Evolutionary conservation across 2,888 invertebrate genomes (phyloP).

Genomic region (Ophraella communa): DNA sequence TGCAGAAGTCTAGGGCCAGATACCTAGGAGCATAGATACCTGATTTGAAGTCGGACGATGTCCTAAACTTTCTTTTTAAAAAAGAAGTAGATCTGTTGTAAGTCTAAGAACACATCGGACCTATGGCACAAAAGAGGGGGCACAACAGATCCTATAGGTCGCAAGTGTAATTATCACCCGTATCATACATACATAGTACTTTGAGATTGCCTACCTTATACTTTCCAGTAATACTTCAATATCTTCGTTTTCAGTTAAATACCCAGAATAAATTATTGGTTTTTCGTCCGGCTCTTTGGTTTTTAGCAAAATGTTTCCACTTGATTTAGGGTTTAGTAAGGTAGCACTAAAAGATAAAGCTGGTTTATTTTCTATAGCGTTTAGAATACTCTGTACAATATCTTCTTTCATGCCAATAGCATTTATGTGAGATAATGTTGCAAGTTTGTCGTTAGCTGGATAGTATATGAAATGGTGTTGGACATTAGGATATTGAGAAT

Average conservation of each 20-base stretch:
- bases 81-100: too few relatives aligned
- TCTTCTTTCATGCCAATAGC: slow-evolving; percentile 48
- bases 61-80: too few relatives aligned
- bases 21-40: too few relatives aligned
- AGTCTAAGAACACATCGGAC: too few relatives aligned
- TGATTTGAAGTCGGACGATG: too few relatives aligned
- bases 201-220: slow-evolving; percentile 51
- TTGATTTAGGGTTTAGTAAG: slow-evolving; percentile 60
- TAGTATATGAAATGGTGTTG: slow-evolving; percentile 51
- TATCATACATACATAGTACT: too few relatives aligned
- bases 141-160: too few relatives aligned
- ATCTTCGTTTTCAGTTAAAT: slow-evolving; percentile 66
- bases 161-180: too few relatives aligned
- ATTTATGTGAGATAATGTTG: slow-evolving; percentile 25
- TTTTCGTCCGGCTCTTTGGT: slow-evolving; percentile 65
- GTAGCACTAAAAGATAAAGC: slow-evolving; percentile 31
- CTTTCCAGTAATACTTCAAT: slow-evolving; percentile 62
- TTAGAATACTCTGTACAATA: slow-evolving; percentile 26
- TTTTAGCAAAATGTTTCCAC: slow-evolving; percentile 63
- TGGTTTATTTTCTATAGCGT: slow-evolving; percentile 26
- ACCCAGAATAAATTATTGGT: slow-evolving; percentile 70
- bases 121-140: too few relatives aligned
- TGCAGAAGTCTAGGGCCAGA: too few relatives aligned
- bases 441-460: slow-evolving; percentile 49
- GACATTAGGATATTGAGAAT: slow-evolving; percentile 62